Evolutionary conservation across 2,797 vertebrate genomes (phyloP).

Genomic region (Eupleurogrammus muticus): DNA sequence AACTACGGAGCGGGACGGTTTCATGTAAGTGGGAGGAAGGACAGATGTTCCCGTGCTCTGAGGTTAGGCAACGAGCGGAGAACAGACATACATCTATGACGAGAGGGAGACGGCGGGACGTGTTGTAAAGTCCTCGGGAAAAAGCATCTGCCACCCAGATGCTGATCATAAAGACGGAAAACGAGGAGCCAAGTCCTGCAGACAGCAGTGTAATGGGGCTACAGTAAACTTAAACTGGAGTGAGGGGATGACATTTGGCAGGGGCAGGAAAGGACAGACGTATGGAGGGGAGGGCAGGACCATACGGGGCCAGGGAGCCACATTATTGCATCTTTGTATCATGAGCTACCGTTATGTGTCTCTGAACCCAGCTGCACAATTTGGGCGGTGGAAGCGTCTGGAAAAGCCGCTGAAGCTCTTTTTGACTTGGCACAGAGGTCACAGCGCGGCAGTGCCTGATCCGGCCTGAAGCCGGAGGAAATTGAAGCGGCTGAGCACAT

Average conservation of each 20-base stretch:
- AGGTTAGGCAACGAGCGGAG: not conserved
- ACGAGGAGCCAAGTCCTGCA: conserved; percentile 53
- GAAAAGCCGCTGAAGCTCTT: conserved; percentile 23
- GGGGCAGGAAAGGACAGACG: conserved; percentile 11
- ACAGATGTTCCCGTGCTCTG: not conserved
- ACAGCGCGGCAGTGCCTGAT: conserved; percentile 23
- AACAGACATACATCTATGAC: conserved; percentile 13
- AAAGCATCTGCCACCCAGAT: conserved; percentile 85
- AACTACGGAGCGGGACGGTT: not conserved
- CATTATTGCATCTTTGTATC: conserved; percentile 1
- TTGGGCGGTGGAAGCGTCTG: conserved; percentile 28
- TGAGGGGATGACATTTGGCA: conserved; percentile 6
- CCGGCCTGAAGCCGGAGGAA: conserved; percentile 47
- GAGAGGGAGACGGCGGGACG: conserved; percentile 27
- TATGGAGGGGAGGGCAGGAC: not conserved
- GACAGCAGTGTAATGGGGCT: conserved; percentile 75
- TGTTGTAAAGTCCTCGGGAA: conserved; percentile 58
- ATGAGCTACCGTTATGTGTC: not conserved
- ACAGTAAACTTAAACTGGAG: conserved; percentile 61
- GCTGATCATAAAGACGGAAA: conserved; percentile 61
- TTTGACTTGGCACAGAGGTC: conserved; percentile 8
- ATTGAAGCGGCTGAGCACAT: conserved; percentile 24
- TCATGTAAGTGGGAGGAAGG: not conserved
- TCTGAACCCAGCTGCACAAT: conserved; percentile 10
- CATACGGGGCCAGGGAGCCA: not conserved